Conservation (phyloP, 1,140 invertebrate genomes). For the Andrena cerasifolii region DNA sequence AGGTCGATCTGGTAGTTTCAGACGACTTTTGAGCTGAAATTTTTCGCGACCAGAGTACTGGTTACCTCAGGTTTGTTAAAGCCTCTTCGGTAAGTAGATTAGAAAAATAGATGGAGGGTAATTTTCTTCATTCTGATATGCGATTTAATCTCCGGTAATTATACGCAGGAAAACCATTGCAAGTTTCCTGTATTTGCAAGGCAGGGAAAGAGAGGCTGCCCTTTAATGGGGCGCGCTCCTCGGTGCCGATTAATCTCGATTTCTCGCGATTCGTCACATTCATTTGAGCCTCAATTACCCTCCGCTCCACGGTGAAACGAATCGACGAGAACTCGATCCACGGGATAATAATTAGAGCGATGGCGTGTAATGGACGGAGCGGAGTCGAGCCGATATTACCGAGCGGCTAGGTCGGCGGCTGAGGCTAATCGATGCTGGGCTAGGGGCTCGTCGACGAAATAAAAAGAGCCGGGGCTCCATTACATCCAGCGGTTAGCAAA, state of each 20-base stretch:
- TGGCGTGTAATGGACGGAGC: constrained; percentile 56
- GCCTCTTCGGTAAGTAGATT: no score
- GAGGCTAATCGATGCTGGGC: constrained; percentile 17
- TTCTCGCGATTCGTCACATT: constrained; percentile 58
- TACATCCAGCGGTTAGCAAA: background rate
- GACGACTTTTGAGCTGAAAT: no score
- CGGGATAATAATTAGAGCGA: constrained; percentile 63
- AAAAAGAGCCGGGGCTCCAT: constrained; percentile 22
- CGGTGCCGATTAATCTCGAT: constrained; percentile 55
- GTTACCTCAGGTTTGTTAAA: no score
- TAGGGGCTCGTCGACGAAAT: constrained; percentile 21
- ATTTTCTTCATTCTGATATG: no score
- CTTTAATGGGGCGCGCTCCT: background rate
- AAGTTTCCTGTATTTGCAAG: background rate
- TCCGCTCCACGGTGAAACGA: constrained; percentile 22
- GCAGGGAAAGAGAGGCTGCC: background rate
- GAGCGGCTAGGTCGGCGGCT: constrained; percentile 12
- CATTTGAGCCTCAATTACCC: constrained; percentile 56
- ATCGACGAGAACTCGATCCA: constrained; percentile 46
- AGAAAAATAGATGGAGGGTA: no score
- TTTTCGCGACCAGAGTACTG: no score
- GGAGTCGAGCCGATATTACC: constrained; percentile 38
- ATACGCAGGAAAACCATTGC: background rate
- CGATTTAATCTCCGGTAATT: constrained; percentile 14
- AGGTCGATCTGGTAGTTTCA: no score